A percentile compares a stretch with the other conserved stretches of the same genome.
Conservation (phyloP, 2,113 vertebrate genomes). For the Zingel zingel region DNA sequence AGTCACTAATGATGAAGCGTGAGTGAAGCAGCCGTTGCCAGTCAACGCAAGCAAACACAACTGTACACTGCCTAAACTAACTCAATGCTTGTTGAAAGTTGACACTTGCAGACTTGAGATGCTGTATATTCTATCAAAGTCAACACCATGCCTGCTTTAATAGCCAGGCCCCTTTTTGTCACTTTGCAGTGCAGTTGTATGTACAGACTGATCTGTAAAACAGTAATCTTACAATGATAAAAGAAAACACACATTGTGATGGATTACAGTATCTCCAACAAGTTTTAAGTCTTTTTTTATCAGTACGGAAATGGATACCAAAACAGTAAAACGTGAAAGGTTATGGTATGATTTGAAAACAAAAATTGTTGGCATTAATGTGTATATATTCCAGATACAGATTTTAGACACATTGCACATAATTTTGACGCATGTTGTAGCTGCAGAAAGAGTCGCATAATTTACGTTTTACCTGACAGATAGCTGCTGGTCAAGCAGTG, state of each 20-base stretch:
- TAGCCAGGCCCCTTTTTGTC: too few species aligned
- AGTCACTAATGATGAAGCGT: background rate
- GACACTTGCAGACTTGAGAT: too few species aligned
- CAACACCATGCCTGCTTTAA: too few species aligned
- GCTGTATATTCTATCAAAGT: too few species aligned
- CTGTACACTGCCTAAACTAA: background rate
- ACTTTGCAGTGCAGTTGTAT: too few species aligned
- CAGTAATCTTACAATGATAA: background rate
- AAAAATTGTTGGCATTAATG: background rate
- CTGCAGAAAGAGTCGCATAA: background rate
- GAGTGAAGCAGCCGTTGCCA: background rate
- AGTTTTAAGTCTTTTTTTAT: background rate
- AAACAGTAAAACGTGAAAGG: background rate
- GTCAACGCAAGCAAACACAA: background rate
- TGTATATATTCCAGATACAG: background rate
- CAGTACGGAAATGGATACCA: background rate
- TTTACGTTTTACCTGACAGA: constrained; percentile 25
- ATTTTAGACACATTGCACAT: background rate
- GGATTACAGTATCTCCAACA: background rate
- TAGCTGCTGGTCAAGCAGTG: constrained; percentile 8
- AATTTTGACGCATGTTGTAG: background rate
- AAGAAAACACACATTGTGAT: background rate
- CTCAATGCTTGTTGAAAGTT: too few species aligned
- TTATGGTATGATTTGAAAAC: background rate
- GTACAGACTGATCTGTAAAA: too few species aligned